A percentile compares a stretch with the other conserved stretches of the same genome.
Evolutionary conservation across 2,113 vertebrate species (phyloP).

Genomic region (Galbula dea): DNA sequence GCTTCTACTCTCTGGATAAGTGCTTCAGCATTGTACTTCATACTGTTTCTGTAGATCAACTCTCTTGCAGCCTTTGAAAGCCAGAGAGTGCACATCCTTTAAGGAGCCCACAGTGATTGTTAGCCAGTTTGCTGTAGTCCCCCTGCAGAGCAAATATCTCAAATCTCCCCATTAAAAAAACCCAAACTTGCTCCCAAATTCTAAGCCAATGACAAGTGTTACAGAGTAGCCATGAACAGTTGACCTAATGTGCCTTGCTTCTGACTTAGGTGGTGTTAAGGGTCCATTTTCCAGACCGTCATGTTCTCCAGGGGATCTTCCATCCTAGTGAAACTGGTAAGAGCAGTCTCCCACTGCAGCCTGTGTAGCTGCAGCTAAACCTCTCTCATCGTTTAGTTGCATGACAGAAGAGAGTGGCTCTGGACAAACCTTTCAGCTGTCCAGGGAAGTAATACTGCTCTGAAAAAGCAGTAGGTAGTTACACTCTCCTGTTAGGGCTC

Average conservation of each 20-base stretch:
- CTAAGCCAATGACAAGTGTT: not conserved
- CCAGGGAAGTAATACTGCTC: not conserved
- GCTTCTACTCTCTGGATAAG: not conserved
- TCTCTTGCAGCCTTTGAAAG: not conserved
- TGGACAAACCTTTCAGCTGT: not conserved
- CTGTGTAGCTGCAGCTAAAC: not conserved
- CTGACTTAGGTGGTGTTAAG: conserved; percentile 85
- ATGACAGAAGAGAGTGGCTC: not conserved
- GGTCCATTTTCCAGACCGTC: conserved; percentile 90
- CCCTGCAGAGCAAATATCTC: not conserved
- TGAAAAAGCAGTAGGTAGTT: not conserved
- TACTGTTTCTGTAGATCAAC: not conserved
- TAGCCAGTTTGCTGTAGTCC: not conserved
- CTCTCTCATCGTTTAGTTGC: not conserved
- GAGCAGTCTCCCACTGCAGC: not conserved
- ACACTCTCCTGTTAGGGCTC: not conserved
- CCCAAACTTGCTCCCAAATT: not conserved
- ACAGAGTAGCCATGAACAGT: not conserved
- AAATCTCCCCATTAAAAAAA: not conserved
- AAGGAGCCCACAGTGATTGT: not conserved
- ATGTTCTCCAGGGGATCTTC: conserved; percentile 92
- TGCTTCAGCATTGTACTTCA: not conserved
- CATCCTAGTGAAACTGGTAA: conserved; percentile 87
- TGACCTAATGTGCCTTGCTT: not conserved
- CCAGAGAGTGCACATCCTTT: not conserved